Evolutionary conservation across 2,888 invertebrate species (phyloP).

Genomic region (Sinopyrophorus schimmeli): DNA sequence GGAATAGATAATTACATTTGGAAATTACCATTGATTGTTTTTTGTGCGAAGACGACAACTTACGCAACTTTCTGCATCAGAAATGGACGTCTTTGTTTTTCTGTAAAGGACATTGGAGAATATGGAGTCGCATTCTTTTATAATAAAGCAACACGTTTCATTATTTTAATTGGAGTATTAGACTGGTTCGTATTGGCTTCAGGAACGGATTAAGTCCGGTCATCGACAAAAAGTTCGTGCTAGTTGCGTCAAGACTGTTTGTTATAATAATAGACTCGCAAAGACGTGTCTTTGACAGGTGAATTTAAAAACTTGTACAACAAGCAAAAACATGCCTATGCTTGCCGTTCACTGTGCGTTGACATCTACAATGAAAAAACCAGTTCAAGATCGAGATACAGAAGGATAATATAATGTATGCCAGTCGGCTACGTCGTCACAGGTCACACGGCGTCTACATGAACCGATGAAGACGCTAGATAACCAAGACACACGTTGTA

Average conservation of each 20-base stretch:
- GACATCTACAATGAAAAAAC: conserved; percentile 43
- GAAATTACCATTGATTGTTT: too few relatives aligned
- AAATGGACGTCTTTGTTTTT: too few relatives aligned
- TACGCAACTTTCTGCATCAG: too few relatives aligned
- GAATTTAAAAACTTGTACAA: conserved; percentile 48
- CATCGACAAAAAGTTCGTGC: conserved; percentile 2
- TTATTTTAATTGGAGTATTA: too few relatives aligned
- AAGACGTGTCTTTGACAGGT: conserved; percentile 46
- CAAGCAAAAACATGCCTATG: conserved; percentile 47
- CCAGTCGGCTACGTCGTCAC: conserved; percentile 43
- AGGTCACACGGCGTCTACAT: conserved; percentile 46
- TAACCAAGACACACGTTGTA: conserved; percentile 49
- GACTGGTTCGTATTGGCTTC: too few relatives aligned
- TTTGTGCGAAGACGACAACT: too few relatives aligned
- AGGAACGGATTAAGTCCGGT: too few relatives aligned
- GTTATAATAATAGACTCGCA: conserved; percentile 45
- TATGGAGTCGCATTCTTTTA: too few relatives aligned
- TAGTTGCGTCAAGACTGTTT: conserved; percentile 23
- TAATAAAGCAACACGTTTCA: too few relatives aligned
- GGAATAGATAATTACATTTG: too few relatives aligned
- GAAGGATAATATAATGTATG: conserved; percentile 44
- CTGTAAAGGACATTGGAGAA: too few relatives aligned
- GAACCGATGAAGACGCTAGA: conserved; percentile 47
- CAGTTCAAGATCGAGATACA: conserved; percentile 45
- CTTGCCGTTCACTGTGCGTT: conserved; percentile 39